Conservation (phyloP, 23 tunicate species). For the Phallusia fumigata region DNA sequence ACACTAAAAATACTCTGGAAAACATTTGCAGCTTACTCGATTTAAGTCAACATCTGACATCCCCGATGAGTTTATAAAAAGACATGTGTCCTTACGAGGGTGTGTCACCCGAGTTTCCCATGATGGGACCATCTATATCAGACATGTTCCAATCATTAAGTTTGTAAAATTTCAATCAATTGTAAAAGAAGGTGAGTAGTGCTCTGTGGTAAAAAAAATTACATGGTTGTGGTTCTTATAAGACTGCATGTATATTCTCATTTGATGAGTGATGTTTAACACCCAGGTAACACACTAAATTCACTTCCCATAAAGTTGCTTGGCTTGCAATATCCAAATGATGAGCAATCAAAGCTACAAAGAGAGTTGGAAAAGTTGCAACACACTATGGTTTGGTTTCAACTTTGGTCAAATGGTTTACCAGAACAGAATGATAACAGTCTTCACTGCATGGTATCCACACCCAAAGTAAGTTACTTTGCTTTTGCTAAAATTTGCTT, state of each 20-base stretch:
- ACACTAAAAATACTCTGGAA: too few species aligned
- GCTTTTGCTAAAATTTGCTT: neutral
- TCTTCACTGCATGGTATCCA: neutral
- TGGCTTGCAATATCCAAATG: neutral
- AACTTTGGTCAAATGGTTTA: neutral
- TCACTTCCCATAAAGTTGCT: neutral
- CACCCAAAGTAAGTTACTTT: neutral
- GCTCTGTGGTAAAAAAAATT: neutral
- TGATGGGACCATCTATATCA: constrained; percentile 10
- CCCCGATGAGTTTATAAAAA: constrained; percentile 19
- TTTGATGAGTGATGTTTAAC: neutral
- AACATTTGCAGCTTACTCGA: constrained; percentile 18
- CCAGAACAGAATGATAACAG: neutral
- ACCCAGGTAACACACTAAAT: neutral
- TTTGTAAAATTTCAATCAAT: neutral
- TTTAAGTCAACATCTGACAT: constrained; percentile 16
- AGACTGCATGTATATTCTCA: neutral
- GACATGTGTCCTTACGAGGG: constrained; percentile 28
- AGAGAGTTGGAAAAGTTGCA: neutral
- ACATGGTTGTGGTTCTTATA: neutral
- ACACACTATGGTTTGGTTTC: neutral
- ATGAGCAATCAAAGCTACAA: neutral
- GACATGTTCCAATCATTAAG: constrained; percentile 27
- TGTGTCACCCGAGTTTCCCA: constrained; percentile 12
- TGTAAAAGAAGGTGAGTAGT: neutral